A percentile compares a stretch with the other conserved stretches of the same genome.
Conservation (phyloP, 2,888 invertebrate species). For the Lapara coniferarum region DNA sequence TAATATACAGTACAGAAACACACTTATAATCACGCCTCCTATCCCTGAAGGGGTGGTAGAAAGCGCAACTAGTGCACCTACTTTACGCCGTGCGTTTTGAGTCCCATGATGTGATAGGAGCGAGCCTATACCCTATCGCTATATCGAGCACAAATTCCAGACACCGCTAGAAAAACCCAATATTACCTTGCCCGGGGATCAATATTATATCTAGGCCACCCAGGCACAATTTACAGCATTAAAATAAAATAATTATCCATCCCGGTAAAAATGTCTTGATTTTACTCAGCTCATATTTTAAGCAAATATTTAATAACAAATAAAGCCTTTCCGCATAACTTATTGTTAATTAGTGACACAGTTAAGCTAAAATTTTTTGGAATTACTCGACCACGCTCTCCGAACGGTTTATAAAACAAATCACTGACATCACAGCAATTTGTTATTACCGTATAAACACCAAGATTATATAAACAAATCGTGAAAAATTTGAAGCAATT, state of each 20-base stretch:
- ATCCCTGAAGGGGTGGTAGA: too few species aligned
- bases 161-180: too few species aligned
- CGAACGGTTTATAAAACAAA: not conserved
- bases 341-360: slow-evolving; percentile 11
- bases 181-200: too few species aligned
- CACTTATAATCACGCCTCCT: too few species aligned
- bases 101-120: too few species aligned
- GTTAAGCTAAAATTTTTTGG: slow-evolving; percentile 4
- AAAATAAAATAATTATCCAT: not conserved
- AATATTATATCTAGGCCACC: too few species aligned
- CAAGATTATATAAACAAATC: not conserved
- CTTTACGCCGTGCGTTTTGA: too few species aligned
- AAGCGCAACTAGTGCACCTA: too few species aligned
- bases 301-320: not conserved
- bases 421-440: not conserved
- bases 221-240: not conserved
- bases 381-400: not conserved
- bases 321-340: not conserved
- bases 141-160: too few species aligned
- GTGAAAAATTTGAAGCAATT: not conserved
- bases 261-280: not conserved
- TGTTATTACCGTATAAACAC: not conserved
- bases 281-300: not conserved
- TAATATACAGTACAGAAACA: too few species aligned
- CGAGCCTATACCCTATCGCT: too few species aligned